phyloP scores from a whole-genome alignment of 1,140 invertebrate genomes.

The Anoplolepis gracilipes region DNA sequence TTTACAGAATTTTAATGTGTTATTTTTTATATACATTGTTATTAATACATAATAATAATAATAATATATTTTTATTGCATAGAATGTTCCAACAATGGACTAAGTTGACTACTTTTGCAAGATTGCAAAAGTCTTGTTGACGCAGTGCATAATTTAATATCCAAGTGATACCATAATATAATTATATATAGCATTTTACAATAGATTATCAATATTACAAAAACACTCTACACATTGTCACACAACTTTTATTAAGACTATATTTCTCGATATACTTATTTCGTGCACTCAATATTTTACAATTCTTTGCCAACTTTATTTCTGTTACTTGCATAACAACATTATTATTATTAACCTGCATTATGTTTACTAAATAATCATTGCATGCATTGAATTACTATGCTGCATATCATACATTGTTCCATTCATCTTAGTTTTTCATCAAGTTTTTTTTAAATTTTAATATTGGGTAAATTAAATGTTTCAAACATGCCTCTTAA shows the following conservation, averaged over 20 bases:
- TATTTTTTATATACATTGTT: neutral
- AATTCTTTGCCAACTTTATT: conserved; percentile 10
- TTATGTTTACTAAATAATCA: conserved; percentile 25
- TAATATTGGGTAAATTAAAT: neutral
- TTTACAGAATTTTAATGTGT: conserved; percentile 2
- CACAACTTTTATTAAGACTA: neutral
- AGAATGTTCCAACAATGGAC: neutral
- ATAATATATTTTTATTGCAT: neutral
- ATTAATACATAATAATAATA: neutral
- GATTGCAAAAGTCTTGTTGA: conserved; percentile 3
- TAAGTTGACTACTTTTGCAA: conserved; percentile 17
- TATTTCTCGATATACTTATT: neutral
- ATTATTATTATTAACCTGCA: neutral
- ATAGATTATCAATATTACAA: neutral
- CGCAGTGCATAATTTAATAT: neutral
- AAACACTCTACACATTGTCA: neutral
- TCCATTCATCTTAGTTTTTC: neutral
- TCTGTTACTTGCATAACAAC: conserved; percentile 15
- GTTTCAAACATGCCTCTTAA: neutral
- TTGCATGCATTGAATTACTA: conserved; percentile 20
- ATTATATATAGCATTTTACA: neutral
- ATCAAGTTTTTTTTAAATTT: no score
- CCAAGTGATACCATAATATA: neutral
- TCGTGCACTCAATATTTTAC: conserved; percentile 1
- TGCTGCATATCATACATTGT: conserved; percentile 11